A percentile compares a stretch with the other conserved stretches of the same genome.
These are phyloP conservation scores for Coleophora flavipennella DNA, from an alignment of 2,888 invertebrate species.

Conservation along the genomic window DNA sequence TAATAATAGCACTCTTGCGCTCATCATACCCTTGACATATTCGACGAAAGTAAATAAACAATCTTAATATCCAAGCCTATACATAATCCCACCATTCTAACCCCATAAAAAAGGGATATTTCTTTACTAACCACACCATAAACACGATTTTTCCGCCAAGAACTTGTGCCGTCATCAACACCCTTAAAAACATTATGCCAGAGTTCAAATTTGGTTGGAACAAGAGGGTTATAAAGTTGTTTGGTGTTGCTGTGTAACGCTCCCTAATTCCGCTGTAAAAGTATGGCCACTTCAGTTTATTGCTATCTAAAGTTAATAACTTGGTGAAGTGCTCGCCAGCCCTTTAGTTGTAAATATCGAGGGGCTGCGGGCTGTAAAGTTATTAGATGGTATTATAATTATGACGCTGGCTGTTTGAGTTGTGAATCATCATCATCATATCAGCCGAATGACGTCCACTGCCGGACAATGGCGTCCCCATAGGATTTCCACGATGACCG, in stretches of 20 bases:
- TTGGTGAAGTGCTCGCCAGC: slow-evolving; percentile 6
- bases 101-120: slow-evolving; percentile 66
- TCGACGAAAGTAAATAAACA: slow-evolving; percentile 39
- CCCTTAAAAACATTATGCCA: slow-evolving; percentile 17
- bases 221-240: slow-evolving; percentile 8
- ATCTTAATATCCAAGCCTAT: slow-evolving; percentile 53
- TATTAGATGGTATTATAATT: no score
- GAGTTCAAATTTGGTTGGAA: slow-evolving; percentile 15
- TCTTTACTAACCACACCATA: slow-evolving; percentile 58
- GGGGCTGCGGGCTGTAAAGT: no score
- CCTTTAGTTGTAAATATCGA: no score
- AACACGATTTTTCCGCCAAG: slow-evolving; percentile 40
- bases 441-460: no score
- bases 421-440: no score
- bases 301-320: slow-evolving; percentile 66
- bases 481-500: no score
- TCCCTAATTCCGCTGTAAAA: slow-evolving; percentile 60
- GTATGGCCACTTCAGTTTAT: slow-evolving; percentile 64
- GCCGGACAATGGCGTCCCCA: no score
- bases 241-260: slow-evolving; percentile 35
- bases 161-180: slow-evolving; percentile 10
- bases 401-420: no score
- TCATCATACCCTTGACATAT: slow-evolving; percentile 18
- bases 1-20: not conserved
- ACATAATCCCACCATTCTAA: slow-evolving; percentile 61